These are phyloP conservation scores for Aradophagus sp. DNA, from an alignment of 1,140 invertebrate genomes.

Conservation along the genomic window DNA sequence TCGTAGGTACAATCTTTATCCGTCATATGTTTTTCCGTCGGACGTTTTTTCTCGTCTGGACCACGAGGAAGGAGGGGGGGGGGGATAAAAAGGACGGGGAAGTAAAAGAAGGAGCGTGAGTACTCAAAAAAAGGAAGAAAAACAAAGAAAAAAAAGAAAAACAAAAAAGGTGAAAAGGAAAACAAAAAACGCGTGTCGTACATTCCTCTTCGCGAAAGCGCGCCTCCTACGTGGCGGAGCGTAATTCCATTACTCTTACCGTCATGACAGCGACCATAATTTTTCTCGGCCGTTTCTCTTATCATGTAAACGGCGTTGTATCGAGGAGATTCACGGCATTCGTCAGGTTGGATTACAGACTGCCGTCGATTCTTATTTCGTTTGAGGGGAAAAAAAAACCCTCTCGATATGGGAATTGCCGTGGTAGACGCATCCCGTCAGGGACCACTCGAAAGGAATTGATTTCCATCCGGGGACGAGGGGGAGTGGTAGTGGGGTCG, in stretches of 20 bases:
- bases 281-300: constrained; percentile 40
- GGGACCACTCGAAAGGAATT: constrained; percentile 55
- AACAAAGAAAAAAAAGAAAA: too few relatives aligned
- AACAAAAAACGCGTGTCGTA: constrained; percentile 29
- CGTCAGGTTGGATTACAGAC: constrained; percentile 51
- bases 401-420: constrained; percentile 39
- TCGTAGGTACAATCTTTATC: constrained; percentile 43
- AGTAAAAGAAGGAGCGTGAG: too few relatives aligned
- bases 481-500: too few relatives aligned
- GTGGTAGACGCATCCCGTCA: constrained; percentile 50
- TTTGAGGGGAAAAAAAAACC: constrained; percentile 22
- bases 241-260: constrained; percentile 40
- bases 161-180: constrained; percentile 8
- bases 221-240: constrained; percentile 25
- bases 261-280: constrained; percentile 43
- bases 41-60: too few relatives aligned
- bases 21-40: constrained; percentile 22
- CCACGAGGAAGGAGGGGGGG: too few relatives aligned
- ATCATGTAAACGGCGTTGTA: constrained; percentile 54
- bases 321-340: constrained; percentile 45
- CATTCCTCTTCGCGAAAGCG: constrained; percentile 35
- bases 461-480: constrained; percentile 51
- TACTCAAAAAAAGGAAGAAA: too few relatives aligned
- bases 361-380: constrained; percentile 44
- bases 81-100: too few relatives aligned